These are phyloP conservation scores for Pristionchus exspectatus DNA, from an alignment of 2,888 invertebrate genomes.

Conservation along the genomic window DNA sequence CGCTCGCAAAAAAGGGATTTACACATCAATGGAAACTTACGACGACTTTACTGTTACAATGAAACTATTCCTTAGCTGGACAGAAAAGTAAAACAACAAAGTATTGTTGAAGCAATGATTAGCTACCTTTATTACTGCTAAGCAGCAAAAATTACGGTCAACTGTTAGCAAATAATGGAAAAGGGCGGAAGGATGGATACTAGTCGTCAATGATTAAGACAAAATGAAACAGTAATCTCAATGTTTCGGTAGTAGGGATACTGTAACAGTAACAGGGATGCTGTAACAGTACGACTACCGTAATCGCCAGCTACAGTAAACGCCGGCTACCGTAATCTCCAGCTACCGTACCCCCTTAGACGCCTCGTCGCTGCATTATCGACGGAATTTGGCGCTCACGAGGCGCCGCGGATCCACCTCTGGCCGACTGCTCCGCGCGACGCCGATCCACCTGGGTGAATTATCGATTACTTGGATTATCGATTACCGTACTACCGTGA, in stretches of 20 bases:
- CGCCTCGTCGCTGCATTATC: conserved; percentile 31
- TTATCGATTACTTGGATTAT: not conserved
- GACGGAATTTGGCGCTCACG: not conserved
- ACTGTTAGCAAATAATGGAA: no score
- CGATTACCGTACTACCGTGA: no score
- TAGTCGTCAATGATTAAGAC: no score
- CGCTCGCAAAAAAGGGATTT: not conserved
- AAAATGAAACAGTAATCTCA: no score
- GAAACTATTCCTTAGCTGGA: not conserved
- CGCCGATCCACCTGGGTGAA: conserved; percentile 4
- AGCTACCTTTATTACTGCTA: not conserved
- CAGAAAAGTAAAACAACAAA: not conserved
- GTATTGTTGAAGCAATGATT: not conserved
- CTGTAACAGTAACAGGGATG: no score
- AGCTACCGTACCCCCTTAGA: not conserved
- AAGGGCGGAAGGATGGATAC: no score
- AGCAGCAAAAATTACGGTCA: no score
- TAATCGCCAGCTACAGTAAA: not conserved
- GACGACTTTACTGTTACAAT: not conserved
- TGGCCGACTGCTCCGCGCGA: not conserved
- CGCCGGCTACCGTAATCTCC: conserved; percentile 2
- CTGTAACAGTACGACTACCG: no score
- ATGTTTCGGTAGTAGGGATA: no score
- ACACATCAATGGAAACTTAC: not conserved
- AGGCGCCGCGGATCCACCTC: not conserved